These are phyloP conservation scores for Pelagia noctiluca DNA, from an alignment of 30 jellyfish, hydroid and myxozoan genomes.

Conservation along the genomic window DNA sequence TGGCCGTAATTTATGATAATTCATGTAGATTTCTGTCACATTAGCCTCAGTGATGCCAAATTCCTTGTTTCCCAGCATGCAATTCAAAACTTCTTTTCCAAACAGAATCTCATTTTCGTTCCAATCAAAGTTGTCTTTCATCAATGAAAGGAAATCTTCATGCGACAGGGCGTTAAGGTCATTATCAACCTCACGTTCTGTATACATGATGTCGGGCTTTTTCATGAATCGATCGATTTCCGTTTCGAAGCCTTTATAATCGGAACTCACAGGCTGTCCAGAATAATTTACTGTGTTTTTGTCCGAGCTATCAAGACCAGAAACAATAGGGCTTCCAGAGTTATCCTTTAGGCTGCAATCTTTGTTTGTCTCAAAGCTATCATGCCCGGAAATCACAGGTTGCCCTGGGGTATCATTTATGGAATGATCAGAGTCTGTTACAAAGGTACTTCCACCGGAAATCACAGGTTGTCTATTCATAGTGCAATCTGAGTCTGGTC, in stretches of 20 bases:
- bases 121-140: slow-evolving; percentile 42
- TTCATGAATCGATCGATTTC: slow-evolving; percentile 14
- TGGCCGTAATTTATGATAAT: slow-evolving; percentile 10
- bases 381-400: too few species aligned
- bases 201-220: neutral
- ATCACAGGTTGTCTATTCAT: too few species aligned
- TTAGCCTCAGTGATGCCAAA: slow-evolving; percentile 30
- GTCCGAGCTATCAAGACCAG: neutral
- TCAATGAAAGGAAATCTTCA: slow-evolving; percentile 3
- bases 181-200: slow-evolving; percentile 24
- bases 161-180: neutral
- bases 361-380: too few species aligned
- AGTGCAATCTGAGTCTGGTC: too few species aligned
- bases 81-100: slow-evolving; percentile 31
- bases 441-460: too few species aligned
- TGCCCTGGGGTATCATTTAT: too few species aligned
- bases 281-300: neutral
- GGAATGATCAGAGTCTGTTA: too few species aligned
- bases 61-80: slow-evolving; percentile 1
- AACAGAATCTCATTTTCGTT: slow-evolving; percentile 42
- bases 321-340: neutral
- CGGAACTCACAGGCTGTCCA: neutral
- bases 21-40: neutral
- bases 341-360: too few species aligned
- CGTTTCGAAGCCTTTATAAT: neutral